phyloP scores from a whole-genome alignment of 1,140 invertebrate genomes.

The Pteromalus puparum region DNA sequence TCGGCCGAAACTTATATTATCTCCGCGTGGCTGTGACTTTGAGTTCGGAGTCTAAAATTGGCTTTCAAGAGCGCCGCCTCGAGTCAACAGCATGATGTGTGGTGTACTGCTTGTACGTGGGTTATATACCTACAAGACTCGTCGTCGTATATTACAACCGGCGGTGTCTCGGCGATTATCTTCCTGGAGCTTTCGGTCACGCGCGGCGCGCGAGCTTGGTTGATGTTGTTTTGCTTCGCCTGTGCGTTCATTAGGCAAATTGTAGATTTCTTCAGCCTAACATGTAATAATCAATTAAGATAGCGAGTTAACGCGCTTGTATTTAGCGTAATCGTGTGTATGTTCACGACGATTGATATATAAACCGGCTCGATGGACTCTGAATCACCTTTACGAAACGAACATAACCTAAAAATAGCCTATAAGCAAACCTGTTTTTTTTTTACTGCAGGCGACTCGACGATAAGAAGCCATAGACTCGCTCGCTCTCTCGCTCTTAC shows the following conservation, averaged over 20 bases:
- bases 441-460: neutral
- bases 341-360: neutral
- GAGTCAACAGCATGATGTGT: neutral
- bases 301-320: neutral
- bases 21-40: constrained; percentile 18
- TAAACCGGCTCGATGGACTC: neutral
- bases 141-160: neutral
- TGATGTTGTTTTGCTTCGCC: neutral
- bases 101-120: neutral
- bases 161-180: neutral
- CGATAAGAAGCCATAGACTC: neutral
- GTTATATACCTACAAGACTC: neutral
- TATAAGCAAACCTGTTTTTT: neutral
- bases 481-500: too few species aligned
- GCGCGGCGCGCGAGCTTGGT: too few species aligned
- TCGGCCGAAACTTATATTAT: neutral
- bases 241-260: neutral
- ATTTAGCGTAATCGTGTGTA: neutral
- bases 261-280: neutral
- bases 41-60: constrained; percentile 42
- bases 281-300: neutral
- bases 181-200: neutral
- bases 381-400: neutral
- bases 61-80: constrained; percentile 38
- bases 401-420: neutral